Evolutionary conservation across 2,797 vertebrate genomes (phyloP).

Genomic region (Sebastes jordani): DNA sequence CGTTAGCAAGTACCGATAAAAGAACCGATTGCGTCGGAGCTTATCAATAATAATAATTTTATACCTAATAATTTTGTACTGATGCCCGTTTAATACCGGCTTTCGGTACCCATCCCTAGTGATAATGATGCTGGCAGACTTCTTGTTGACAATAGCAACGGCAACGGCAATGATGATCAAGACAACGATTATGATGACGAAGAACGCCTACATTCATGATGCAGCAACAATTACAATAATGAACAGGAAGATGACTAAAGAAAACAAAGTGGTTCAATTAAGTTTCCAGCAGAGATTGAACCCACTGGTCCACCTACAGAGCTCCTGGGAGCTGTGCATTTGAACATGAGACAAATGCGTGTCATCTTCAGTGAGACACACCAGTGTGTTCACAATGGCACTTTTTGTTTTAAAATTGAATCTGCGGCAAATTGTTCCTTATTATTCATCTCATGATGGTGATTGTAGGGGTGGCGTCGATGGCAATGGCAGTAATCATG

Average conservation of each 20-base stretch:
- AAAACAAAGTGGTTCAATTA: no score
- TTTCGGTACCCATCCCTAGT: neutral
- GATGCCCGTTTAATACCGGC: no score
- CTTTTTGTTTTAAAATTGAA: slow-evolving; percentile 20
- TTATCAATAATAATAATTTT: no score
- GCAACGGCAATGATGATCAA: neutral
- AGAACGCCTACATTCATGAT: neutral
- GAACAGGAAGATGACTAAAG: no score
- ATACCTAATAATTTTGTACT: no score
- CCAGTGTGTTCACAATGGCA: neutral
- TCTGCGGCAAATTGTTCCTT: slow-evolving; percentile 6
- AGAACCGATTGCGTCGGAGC: no score
- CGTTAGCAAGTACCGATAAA: no score
- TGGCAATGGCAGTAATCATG: slow-evolving; percentile 22
- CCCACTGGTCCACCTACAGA: neutral
- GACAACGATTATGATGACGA: neutral
- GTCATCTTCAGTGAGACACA: neutral
- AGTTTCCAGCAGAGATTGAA: no score
- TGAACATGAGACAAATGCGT: neutral
- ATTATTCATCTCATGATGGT: slow-evolving; percentile 22
- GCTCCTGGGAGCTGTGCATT: no score
- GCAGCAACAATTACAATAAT: no score
- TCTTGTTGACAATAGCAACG: neutral
- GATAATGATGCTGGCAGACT: neutral
- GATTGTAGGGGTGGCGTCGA: slow-evolving; percentile 1